A percentile compares a stretch with the other conserved stretches of the same genome.
Conservation (phyloP, 2,797 vertebrate species). For the Apogon talboti region DNA sequence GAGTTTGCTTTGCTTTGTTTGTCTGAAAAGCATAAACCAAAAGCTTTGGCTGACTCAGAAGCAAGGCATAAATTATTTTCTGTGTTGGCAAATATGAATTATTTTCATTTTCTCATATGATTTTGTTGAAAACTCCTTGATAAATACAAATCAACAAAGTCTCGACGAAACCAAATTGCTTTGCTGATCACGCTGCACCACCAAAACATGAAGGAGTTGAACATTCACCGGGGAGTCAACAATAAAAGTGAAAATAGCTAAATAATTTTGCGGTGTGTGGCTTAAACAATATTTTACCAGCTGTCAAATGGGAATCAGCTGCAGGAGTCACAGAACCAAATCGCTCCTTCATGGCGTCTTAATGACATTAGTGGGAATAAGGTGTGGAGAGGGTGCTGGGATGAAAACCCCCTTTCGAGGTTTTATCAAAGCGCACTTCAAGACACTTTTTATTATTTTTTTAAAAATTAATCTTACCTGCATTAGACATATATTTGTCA, state of each 20-base stretch:
- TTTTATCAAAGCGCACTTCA: constrained; percentile 34
- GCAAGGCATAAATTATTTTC: constrained; percentile 24
- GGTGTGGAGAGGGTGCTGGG: constrained; percentile 35
- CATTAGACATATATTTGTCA: constrained; percentile 2
- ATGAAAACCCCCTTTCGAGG: constrained; percentile 53
- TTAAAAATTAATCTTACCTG: background rate
- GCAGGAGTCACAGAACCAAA: constrained; percentile 67
- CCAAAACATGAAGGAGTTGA: constrained; percentile 42
- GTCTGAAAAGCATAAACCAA: constrained; percentile 6
- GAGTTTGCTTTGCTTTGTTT: background rate
- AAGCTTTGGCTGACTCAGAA: constrained; percentile 29
- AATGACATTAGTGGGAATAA: constrained; percentile 68
- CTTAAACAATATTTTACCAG: constrained; percentile 58
- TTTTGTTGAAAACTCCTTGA: constrained; percentile 41
- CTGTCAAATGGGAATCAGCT: constrained; percentile 70
- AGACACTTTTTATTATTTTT: constrained; percentile 31
- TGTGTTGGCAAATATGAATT: constrained; percentile 38
- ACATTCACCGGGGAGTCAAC: constrained; percentile 43
- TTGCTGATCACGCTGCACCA: constrained; percentile 48
- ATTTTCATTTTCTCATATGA: constrained; percentile 42
- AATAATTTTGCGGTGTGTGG: constrained; percentile 62
- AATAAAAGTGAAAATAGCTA: constrained; percentile 56
- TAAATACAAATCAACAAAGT: constrained; percentile 59
- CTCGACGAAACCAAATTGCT: constrained; percentile 50
- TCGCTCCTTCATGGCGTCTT: constrained; percentile 65